These are phyloP conservation scores for Macrosteles quadrilineatus DNA, from an alignment of 1,140 invertebrate genomes.

Conservation along the genomic window DNA sequence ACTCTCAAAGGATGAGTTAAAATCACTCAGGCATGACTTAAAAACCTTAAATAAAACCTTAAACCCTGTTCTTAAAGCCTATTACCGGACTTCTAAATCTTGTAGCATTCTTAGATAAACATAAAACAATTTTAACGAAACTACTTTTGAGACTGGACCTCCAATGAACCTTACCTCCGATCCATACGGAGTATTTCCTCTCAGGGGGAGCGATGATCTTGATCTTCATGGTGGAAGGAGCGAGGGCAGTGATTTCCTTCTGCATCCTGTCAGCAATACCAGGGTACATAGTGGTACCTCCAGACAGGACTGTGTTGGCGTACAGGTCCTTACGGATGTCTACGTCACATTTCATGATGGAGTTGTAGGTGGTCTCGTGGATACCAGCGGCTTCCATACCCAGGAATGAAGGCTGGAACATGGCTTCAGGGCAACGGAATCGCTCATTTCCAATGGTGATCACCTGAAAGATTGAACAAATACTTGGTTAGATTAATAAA, in stretches of 20 bases:
- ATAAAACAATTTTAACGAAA: too few relatives aligned
- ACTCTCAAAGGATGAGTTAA: too few relatives aligned
- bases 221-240: conserved; percentile 90
- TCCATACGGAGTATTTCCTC: conserved; percentile 88
- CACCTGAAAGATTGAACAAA: conserved; percentile 34
- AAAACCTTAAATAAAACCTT: too few relatives aligned
- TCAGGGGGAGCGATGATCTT: conserved; percentile 93
- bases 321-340: conserved; percentile 94
- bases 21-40: too few relatives aligned
- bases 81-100: too few relatives aligned
- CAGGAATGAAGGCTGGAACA: conserved; percentile 89
- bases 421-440: conserved; percentile 89
- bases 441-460: conserved; percentile 92
- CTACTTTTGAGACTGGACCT: too few relatives aligned
- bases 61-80: too few relatives aligned
- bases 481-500: too few relatives aligned
- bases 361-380: conserved; percentile 86
- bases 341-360: conserved; percentile 91
- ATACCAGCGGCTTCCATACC: conserved; percentile 83
- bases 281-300: conserved; percentile 75
- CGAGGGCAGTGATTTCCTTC: conserved; percentile 86
- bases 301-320: conserved; percentile 79
- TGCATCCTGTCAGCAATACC: conserved; percentile 83
- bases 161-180: conserved; percentile 58
- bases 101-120: too few relatives aligned